Evolutionary conservation across 2,888 invertebrate genomes (phyloP).

Genomic region (Clostera curtula): DNA sequence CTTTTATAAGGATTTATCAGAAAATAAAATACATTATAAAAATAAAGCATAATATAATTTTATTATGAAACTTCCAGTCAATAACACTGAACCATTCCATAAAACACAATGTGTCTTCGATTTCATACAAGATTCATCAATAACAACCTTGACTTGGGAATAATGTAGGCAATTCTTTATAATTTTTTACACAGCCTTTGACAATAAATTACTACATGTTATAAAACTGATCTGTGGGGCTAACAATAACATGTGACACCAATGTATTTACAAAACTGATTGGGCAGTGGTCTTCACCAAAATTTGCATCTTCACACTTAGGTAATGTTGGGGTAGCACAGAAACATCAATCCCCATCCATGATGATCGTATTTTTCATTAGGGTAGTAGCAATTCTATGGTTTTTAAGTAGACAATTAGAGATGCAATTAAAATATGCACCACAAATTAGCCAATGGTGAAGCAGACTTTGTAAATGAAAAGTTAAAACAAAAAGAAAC

Average conservation of each 20-base stretch:
- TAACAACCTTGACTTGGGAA: slow-evolving; percentile 51
- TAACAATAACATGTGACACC: slow-evolving; percentile 59
- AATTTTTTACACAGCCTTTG: slow-evolving; percentile 70
- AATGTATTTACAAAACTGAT: slow-evolving; percentile 66
- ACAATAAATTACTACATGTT: slow-evolving; percentile 71
- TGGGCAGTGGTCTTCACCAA: slow-evolving; percentile 53
- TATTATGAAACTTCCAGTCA: slow-evolving; percentile 73
- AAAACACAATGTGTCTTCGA: slow-evolving; percentile 61
- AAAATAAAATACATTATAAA: slow-evolving; percentile 62
- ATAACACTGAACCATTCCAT: slow-evolving; percentile 72
- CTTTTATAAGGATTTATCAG: slow-evolving; percentile 16
- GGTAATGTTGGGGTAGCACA: too few relatives aligned
- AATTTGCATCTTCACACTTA: slow-evolving; percentile 12
- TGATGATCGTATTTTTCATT: too few relatives aligned
- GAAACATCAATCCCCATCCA: too few relatives aligned
- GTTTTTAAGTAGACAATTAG: too few relatives aligned
- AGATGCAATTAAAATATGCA: slow-evolving; percentile 23
- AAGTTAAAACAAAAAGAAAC: slow-evolving; percentile 25
- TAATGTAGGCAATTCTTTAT: slow-evolving; percentile 53
- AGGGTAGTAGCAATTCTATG: too few relatives aligned
- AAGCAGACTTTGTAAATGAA: slow-evolving; percentile 18
- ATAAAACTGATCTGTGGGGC: slow-evolving; percentile 70
- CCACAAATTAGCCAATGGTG: slow-evolving; percentile 19
- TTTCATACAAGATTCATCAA: slow-evolving; percentile 61
- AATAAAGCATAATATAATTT: slow-evolving; percentile 75